Base-by-base conservation (phyloP, 2,888 invertebrate species). In the Baccha elongata region DNA sequence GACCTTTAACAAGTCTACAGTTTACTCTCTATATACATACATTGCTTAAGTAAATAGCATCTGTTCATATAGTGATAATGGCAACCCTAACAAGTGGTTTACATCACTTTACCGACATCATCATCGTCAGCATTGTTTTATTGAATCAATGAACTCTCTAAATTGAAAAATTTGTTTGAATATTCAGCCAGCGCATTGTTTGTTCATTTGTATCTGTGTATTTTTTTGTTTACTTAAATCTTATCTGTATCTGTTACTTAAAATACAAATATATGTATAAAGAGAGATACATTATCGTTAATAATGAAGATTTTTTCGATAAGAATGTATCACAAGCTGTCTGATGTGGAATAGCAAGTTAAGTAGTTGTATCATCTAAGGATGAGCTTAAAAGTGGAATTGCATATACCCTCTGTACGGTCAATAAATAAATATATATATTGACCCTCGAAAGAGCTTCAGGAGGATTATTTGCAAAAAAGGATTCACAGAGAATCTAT, bases 101-200 rank as follows among this genome's bases (percentile, higher is more conserved):
- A 60, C 44, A 60, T 60, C 42, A 42, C 26, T 42, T n/a, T 60
- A 23, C 55, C 37, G 55, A 55, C 55, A 40, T 37, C 37, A 55
- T 37, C 58, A 37, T 58, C 42, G 15, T 55, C 55, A 68, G 75
- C 60, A 46, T 81, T 81, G 76, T 81, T 78, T 78, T 72, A 78
- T 83, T 78, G 83, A 83, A 83, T 83, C 83, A 83, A 83, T 72
- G 83, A 83, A 83, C 83, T 83, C 78, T 83, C 78, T 78, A 72
- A 83, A 83, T 83, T 83, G 72, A 11, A 83, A 78, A 83, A 83
- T 83, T 78, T 78, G 68, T 76, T 46, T 64, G 78, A 50, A 72
- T 60, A 58, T 78, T 71, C 42, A 72, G 46, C 55, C 55, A 73
- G 50, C 29, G 8, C 29, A 32, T 32, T 68, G 83, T 32, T 17